Evolutionary conservation across 2,888 invertebrate genomes (phyloP).

Genomic region (Endotricha flammealis): DNA sequence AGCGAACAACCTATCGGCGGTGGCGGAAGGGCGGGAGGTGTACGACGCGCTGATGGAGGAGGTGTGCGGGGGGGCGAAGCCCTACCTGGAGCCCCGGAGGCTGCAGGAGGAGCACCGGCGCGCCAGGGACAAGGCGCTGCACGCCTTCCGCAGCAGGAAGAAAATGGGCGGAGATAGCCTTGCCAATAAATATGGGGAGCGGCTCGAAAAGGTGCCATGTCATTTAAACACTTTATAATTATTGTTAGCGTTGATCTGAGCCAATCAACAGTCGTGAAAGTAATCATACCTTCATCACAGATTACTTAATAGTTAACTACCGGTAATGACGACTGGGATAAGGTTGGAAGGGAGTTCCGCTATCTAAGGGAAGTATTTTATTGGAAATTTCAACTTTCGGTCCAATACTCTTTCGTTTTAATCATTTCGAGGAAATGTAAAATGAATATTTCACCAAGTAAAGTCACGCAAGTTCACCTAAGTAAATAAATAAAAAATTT

Average conservation of each 20-base stretch:
- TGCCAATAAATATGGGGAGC: conserved; percentile 87
- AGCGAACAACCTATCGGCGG: conserved; percentile 98
- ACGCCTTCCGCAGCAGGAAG: conserved; percentile 86
- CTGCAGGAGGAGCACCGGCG: conserved; percentile 90
- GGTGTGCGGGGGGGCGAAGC: conserved; percentile 94
- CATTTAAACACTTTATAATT: too few relatives aligned
- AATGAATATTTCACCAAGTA: too few relatives aligned
- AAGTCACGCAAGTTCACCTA: not conserved
- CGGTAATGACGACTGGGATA: too few relatives aligned
- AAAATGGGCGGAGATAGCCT: conserved; percentile 99
- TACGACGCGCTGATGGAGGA: conserved; percentile 95
- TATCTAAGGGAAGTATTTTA: too few relatives aligned
- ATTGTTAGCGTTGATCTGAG: too few relatives aligned
- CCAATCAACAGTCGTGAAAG: too few relatives aligned
- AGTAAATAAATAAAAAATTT: conserved; percentile 17
- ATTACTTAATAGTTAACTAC: too few relatives aligned
- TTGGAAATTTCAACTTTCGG: too few relatives aligned
- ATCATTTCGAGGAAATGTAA: too few relatives aligned
- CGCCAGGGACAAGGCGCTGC: conserved; percentile 85
- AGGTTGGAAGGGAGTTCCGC: too few relatives aligned
- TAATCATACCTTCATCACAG: too few relatives aligned
- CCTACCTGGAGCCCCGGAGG: conserved; percentile 90
- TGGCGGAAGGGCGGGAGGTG: conserved; percentile 93
- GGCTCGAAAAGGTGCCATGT: conserved; percentile 83
- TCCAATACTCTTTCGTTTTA: too few relatives aligned